These are phyloP conservation scores for Hippocampus zosterae DNA, from an alignment of 2,113 vertebrate genomes.

Conservation along the genomic window DNA sequence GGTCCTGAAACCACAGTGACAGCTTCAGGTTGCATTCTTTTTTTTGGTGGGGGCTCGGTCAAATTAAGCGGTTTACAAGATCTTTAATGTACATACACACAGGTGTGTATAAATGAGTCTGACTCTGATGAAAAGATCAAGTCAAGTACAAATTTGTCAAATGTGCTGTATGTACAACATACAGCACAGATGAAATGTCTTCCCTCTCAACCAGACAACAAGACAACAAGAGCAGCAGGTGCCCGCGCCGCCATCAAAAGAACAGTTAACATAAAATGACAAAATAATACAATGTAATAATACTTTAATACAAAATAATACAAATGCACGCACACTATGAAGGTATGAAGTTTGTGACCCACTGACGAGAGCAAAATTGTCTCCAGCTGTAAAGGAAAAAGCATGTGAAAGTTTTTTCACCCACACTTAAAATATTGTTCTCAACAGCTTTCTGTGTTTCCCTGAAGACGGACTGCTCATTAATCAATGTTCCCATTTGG, in stretches of 20 bases:
- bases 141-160: no score
- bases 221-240: no score
- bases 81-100: not conserved
- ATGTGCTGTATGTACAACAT: no score
- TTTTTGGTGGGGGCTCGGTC: no score
- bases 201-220: no score
- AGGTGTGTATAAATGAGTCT: constrained; percentile 1
- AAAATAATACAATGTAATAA: no score
- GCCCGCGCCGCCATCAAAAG: no score
- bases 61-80: constrained; percentile 3
- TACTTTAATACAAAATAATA: no score
- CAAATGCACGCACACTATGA: no score
- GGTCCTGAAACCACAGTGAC: constrained; percentile 28
- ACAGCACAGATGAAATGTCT: no score
- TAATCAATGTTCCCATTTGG: not conserved
- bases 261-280: no score
- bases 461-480: not conserved
- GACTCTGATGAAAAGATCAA: not conserved
- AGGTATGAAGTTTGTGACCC: not conserved
- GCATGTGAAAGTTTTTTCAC: not conserved
- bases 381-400: not conserved
- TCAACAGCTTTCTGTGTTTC: not conserved
- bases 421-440: not conserved
- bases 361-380: not conserved
- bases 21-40: constrained; percentile 26